Conservation (phyloP, 2,888 invertebrate species). For the Selenia dentaria region DNA sequence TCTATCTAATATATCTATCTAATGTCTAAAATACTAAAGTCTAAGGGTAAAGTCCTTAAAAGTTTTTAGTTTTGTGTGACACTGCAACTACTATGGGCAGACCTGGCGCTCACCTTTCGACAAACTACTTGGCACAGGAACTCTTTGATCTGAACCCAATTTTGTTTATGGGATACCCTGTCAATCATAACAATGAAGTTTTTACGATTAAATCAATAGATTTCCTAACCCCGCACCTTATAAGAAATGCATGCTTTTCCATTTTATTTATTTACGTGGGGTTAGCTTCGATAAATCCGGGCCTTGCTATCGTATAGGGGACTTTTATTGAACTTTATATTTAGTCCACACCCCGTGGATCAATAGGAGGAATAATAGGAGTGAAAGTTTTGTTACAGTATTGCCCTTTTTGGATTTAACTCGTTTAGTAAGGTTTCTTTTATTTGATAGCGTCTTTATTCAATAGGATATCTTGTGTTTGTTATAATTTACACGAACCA, state of each 20-base stretch:
- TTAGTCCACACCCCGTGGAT: slow-evolving; percentile 73
- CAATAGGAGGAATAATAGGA: too few species aligned
- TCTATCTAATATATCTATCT: too few species aligned
- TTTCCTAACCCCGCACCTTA: slow-evolving; percentile 68
- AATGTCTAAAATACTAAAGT: too few species aligned
- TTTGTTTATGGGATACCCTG: too few species aligned
- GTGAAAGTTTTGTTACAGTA: slow-evolving; percentile 55
- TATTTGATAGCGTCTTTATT: slow-evolving; percentile 11
- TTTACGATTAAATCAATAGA: slow-evolving; percentile 62
- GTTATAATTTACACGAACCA: too few species aligned
- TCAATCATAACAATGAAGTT: slow-evolving; percentile 52
- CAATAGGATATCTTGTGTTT: too few species aligned
- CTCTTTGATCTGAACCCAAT: too few species aligned
- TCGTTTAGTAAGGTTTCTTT: slow-evolving; percentile 11
- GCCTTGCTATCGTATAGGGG: slow-evolving; percentile 72
- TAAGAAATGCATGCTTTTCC: slow-evolving; percentile 79
- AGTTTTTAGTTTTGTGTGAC: too few species aligned
- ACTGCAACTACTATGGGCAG: too few species aligned
- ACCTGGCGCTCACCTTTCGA: too few species aligned
- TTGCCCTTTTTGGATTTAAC: slow-evolving; percentile 28
- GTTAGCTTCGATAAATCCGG: slow-evolving; percentile 80
- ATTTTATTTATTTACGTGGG: slow-evolving; percentile 83
- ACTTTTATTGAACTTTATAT: slow-evolving; percentile 83
- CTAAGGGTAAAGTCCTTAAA: too few species aligned
- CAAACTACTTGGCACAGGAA: too few species aligned